Percentiles rank a stretch among this genome's conserved stretches.
Evolutionary conservation across 2,888 invertebrate species (phyloP).

Genomic region (Athripsodes cinereus): DNA sequence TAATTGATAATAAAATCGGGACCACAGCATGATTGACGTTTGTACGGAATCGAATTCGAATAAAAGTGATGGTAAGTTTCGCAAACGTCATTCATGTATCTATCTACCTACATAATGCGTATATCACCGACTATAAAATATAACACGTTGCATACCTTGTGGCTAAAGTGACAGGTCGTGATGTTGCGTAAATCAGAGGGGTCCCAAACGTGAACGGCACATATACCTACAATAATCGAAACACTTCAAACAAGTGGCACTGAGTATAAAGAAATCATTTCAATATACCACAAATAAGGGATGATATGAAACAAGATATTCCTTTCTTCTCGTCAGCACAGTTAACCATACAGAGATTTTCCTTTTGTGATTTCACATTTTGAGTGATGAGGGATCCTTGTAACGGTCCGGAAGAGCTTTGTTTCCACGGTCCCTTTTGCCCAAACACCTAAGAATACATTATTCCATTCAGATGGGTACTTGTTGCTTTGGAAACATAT

Average conservation of each 20-base stretch:
- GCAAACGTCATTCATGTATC: too few species aligned
- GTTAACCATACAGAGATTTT: neutral
- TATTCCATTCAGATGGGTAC: constrained; percentile 6
- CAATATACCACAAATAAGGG: too few species aligned
- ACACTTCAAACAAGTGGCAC: neutral
- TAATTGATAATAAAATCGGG: too few species aligned
- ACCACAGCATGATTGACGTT: too few species aligned
- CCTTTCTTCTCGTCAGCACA: too few species aligned
- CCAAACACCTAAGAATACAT: constrained; percentile 5
- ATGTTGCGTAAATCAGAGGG: constrained; percentile 12
- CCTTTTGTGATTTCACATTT: neutral
- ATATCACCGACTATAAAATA: too few species aligned
- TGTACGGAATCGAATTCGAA: too few species aligned
- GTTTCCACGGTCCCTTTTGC: neutral
- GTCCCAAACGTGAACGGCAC: neutral
- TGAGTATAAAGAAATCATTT: neutral
- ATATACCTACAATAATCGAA: neutral
- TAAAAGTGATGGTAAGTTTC: too few species aligned
- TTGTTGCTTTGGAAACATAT: constrained; percentile 7
- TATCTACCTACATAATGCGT: too few species aligned
- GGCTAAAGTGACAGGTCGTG: constrained; percentile 6
- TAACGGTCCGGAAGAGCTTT: constrained; percentile 13
- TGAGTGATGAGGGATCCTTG: constrained; percentile 11
- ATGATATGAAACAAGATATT: too few species aligned
- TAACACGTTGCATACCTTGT: neutral